Percentiles rank a stretch among this genome's conserved stretches.
These are phyloP conservation scores for Scatophagus argus DNA, from an alignment of 2,113 vertebrate species.

Conservation along the genomic window DNA sequence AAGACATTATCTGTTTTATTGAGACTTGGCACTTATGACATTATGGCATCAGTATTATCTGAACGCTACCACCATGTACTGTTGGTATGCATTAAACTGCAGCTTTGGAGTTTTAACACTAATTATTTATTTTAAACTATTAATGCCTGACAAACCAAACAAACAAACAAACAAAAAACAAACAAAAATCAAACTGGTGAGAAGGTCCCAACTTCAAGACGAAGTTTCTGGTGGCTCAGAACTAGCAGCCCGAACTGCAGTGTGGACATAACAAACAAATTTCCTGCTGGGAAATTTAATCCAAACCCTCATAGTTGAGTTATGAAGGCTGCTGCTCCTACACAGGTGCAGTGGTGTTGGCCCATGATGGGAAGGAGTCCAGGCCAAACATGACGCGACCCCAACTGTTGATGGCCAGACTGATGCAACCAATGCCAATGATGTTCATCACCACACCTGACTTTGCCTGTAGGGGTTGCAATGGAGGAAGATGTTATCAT, in stretches of 20 bases:
- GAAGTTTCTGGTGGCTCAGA: neutral
- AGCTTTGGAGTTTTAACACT: too few species aligned
- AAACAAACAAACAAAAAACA: too few species aligned
- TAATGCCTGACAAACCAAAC: too few species aligned
- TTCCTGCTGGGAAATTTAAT: slow-evolving; percentile 1
- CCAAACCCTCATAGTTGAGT: neutral
- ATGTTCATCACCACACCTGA: slow-evolving; percentile 93
- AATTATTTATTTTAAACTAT: too few species aligned
- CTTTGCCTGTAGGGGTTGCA: slow-evolving; percentile 83
- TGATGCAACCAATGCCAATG: slow-evolving; percentile 89
- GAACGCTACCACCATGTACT: neutral
- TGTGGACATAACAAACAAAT: neutral
- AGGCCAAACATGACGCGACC: slow-evolving; percentile 89
- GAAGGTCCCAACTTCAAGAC: neutral
- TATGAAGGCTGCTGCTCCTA: slow-evolving; percentile 6
- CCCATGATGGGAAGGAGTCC: slow-evolving; percentile 90
- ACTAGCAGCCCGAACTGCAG: neutral
- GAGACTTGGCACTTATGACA: too few species aligned
- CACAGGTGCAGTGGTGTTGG: slow-evolving; percentile 74
- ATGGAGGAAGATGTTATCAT: neutral
- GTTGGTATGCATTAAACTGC: too few species aligned
- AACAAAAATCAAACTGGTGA: too few species aligned
- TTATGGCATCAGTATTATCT: neutral
- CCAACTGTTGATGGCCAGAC: slow-evolving; percentile 94
- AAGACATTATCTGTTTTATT: too few species aligned